These are phyloP conservation scores for Hormaphis cornu DNA, from an alignment of 1,140 invertebrate genomes.

Conservation along the genomic window DNA sequence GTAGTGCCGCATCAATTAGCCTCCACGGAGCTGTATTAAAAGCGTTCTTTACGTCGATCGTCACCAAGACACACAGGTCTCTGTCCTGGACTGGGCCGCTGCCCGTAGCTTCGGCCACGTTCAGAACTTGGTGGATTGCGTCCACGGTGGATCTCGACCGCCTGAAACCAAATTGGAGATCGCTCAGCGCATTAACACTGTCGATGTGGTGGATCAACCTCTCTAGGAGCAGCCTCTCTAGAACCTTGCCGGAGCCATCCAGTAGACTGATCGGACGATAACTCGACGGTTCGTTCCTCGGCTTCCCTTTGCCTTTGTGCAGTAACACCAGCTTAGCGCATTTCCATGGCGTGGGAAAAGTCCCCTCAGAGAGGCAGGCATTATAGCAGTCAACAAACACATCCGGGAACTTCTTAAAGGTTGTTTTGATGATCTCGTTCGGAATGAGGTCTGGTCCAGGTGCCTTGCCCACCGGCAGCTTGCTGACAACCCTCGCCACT, in stretches of 20 bases:
- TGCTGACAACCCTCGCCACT: background rate
- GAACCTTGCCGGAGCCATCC: background rate
- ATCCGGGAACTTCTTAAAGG: background rate
- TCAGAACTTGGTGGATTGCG: background rate
- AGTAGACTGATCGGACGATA: background rate
- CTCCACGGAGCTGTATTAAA: background rate
- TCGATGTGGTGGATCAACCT: background rate
- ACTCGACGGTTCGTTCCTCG: background rate
- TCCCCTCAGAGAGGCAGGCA: background rate
- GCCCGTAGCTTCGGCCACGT: background rate
- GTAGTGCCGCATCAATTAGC: background rate
- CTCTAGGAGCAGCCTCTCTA: background rate
- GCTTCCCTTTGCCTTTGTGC: background rate
- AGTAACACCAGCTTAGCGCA: background rate
- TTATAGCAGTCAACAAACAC: background rate
- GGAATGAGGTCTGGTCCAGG: background rate
- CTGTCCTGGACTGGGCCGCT: background rate
- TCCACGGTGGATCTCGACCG: background rate
- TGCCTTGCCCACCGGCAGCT: background rate
- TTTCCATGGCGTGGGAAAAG: background rate
- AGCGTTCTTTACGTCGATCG: background rate
- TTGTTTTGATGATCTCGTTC: background rate
- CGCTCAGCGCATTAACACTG: background rate
- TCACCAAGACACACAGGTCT: background rate
- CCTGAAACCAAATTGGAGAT: constrained; percentile 14